Base-by-base conservation (phyloP, 2,113 vertebrate species). In the Hydropotes inermis region DNA sequence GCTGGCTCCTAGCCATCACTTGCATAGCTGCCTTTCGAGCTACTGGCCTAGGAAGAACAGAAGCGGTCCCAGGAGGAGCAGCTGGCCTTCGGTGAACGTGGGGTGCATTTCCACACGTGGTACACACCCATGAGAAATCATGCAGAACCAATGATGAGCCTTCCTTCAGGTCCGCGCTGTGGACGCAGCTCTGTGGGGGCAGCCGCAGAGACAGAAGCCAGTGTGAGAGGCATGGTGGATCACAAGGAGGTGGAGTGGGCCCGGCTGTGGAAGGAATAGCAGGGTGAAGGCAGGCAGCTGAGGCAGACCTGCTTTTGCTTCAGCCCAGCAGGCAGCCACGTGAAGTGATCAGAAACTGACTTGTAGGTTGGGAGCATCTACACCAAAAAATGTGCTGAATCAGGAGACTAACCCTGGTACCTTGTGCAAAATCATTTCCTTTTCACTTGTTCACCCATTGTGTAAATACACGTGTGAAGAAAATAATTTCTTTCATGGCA, bases 11-110 rank as follows among this genome's bases (percentile, higher is more conserved):
- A 9, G 98, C 99, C 1, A 99, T 82, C 98, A 98, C 0, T 98
- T 99, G 97, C 98, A 98, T 96, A 99, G 99, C 0, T 99, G 98
- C 99, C 99, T 84, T 99, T 99, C 93, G 99, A 99, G 74, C 99
- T 99, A 60, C 70, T 99, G 58, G 99, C 98, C 39, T 99, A 99
- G 0, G 99, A 99, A 30, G 99, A 99, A 43, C 98, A 99, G 96
- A 99, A 99, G 96, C 98, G 99, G n/a, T 70, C 23, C 5, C 98
- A 98, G 16, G 99, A 99, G 2, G 97, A 99, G 45, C 98, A 99
- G 2, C 30, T 99, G 70, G 98, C 99, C 64, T 98, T 99, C 12
- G 99, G 99, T 1, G 99, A 99, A 64, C 99, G 98, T 6, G 99
- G 99, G 78, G 97, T 99, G 99, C 30, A n/a, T 85, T 9, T 14